Evolutionary conservation across 2,113 vertebrate species (phyloP), one percentile per base, ranked within the genome.

Genomic region (Suricata suricatta): DNA sequence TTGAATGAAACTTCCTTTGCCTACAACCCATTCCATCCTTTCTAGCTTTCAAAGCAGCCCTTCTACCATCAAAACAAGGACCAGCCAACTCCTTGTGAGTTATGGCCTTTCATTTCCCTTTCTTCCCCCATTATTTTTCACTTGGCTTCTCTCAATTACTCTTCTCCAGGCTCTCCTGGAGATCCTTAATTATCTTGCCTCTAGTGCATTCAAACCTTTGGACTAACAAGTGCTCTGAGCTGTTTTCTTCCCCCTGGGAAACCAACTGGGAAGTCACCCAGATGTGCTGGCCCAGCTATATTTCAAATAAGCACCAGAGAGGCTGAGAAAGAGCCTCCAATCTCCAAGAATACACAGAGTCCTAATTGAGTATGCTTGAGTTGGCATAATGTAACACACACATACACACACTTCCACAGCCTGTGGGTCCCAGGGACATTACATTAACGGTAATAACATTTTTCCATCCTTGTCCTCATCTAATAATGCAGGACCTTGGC

Each of bases 161-260:
- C 81, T 95, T 93, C 83, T 74, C 60, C 38, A 2, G 35, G 83
- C 60, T 95, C 7, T 6, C 96, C 92, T 92, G 41, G 71, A 95
- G 90, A 96, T 64, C 57, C 25, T 95, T 97, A 89, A 96, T 95
- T 97, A 97, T 93, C 69, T 95, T 88, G 92, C 83, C 54, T 88
- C 76, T 35, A 79, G 29, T 69, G 80, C 71, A 64, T 76, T 95
- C 88, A 97, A 95, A 95, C 86, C 92, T 97, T 95, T 96, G 80
- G 64, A 93, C 87, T 97, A 97, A 96, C 66, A 96, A 96, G 83
- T 64, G 64, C 76, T 94, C 81, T n/a, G 64, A 90, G 88, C 60
- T 88, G 35, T 90, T 94, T 97, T n/a, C 74, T 91, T 88, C 80
- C 87, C 95, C 87, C 83, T 82, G 63, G 68, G 88, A 97, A 96